Evolutionary conservation across 2,113 vertebrate species (phyloP), one percentile per base, ranked within the genome.

Genomic region (Callipepla squamata): DNA sequence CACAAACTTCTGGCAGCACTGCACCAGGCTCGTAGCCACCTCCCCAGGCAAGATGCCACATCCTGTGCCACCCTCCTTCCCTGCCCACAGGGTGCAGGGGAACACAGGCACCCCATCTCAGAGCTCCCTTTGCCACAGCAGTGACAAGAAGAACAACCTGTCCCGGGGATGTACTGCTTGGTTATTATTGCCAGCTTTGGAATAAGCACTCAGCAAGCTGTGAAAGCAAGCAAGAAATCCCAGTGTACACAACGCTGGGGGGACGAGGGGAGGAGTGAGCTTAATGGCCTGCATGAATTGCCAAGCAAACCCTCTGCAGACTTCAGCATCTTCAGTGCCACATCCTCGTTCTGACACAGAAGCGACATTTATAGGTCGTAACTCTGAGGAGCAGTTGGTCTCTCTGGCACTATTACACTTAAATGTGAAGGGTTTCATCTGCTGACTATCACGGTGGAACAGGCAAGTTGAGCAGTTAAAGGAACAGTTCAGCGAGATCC

Each of bases 281-380:
- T 98, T 98, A 98, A 99, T 98, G 98, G 97, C 97, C 97, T 96
- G 85, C 95, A 85, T 88, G 94, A 96, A 97, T 96, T 94, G 97
- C 98, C 98, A 97, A 98, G 98, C 98, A 98, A 98, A 98, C 84
- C 88, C 96, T 96, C 96, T 96, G 96, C 97, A 97, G 98, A 97
- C 95, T 97, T 97, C 95, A 93, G 96, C 93, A 96, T 96, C 96
- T 97, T 96, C 94, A 40, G 85, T 80, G 95, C 94, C 92, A 91
- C 92, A 88, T 89, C 88, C 95, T 96, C 93, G 40, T 88, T 95
- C 94, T 92, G 95, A 97, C 96, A 96, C 80, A 88, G 95, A 96
- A 95, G 95, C 87, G 96, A 97, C 96, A 95, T 97, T 97, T 97
- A 96, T 97, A 97, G 96, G 96, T 96, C 59, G 82, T 97, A 97